Base-by-base conservation (phyloP, 2,888 invertebrate species). In the Acanthopleura granulata region DNA sequence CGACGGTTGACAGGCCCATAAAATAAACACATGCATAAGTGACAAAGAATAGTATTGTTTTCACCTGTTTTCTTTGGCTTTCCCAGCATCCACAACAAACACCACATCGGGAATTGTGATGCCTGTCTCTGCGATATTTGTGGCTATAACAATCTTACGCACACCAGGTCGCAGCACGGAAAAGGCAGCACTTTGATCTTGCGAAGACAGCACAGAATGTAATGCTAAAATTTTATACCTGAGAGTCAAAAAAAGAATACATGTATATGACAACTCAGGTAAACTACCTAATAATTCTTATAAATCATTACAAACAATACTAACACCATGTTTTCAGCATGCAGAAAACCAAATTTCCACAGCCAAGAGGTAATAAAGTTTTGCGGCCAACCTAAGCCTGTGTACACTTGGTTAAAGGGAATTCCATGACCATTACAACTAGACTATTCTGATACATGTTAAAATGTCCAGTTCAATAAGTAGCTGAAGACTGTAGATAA, bases 21-120 rank as follows among this genome's bases (percentile, higher is more conserved):
- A 40, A 40, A 40, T 40, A 40, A 40, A 40, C 40, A 40, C 9
- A 9, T 40, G 9, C 9, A n/a, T n/a, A n/a, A n/a, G n/a, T n/a
- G n/a, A n/a, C n/a, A n/a, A 40, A 40, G 40, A 40, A 40, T 40
- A 40, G 9, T 40, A 3, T 6, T 57, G n/a, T 22, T 16, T 62
- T 74, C 66, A 89, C 89, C 88, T 84, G 71, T 83, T 88, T 80
- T 89, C 89, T 74, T 89, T 89, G 6, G 86, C 89, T 75, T 88
- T 89, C 9, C 89, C 89, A 72, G 85, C 75, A 76, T 90, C 90
- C 70, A 90, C 85, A 27, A 90, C 89, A 84, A 87, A 89, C 30
- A 89, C 89, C 29, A 89, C 87, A 81, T 90, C 89, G 15, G 89
- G 89, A 40, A 90, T 89, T 29, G 89, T 89, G 73, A 89, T 88